A percentile compares a stretch with the other conserved stretches of the same genome.
These are phyloP conservation scores for Drosophila fulvimacula DNA, from an alignment of 2,888 invertebrate genomes.

Conservation along the genomic window DNA sequence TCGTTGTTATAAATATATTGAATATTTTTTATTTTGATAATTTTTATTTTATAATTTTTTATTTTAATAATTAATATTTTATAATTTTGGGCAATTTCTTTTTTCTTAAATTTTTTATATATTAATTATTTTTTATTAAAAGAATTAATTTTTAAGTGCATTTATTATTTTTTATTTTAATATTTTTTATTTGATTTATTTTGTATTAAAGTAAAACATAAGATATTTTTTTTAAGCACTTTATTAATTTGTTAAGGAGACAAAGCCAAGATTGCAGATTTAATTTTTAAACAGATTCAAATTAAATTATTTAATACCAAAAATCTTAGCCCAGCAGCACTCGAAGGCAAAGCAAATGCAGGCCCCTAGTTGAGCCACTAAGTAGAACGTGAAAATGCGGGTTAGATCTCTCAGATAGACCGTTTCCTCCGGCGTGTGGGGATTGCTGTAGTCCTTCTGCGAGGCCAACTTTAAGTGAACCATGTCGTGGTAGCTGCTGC, in stretches of 20 bases:
- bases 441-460: constrained; percentile 39
- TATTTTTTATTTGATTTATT: not conserved
- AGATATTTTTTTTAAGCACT: not conserved
- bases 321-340: not conserved
- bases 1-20: too few species aligned
- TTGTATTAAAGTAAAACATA: too few species aligned
- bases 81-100: too few species aligned
- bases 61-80: too few species aligned
- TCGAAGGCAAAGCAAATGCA: constrained; percentile 43
- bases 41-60: too few species aligned
- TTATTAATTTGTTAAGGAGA: not conserved
- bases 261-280: not conserved
- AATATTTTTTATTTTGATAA: too few species aligned
- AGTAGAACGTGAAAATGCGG: not conserved
- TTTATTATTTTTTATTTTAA: too few species aligned
- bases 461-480: constrained; percentile 17
- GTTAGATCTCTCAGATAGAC: not conserved
- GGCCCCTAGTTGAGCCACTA: constrained; percentile 6
- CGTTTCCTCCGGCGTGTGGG: not conserved
- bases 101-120: too few species aligned
- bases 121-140: too few species aligned
- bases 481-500: constrained; percentile 49
- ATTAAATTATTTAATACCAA: not conserved
- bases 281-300: not conserved
- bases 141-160: too few species aligned